Evolutionary conservation across 1,140 invertebrate genomes (phyloP).

Genomic region (Agraylea sexmaculata): DNA sequence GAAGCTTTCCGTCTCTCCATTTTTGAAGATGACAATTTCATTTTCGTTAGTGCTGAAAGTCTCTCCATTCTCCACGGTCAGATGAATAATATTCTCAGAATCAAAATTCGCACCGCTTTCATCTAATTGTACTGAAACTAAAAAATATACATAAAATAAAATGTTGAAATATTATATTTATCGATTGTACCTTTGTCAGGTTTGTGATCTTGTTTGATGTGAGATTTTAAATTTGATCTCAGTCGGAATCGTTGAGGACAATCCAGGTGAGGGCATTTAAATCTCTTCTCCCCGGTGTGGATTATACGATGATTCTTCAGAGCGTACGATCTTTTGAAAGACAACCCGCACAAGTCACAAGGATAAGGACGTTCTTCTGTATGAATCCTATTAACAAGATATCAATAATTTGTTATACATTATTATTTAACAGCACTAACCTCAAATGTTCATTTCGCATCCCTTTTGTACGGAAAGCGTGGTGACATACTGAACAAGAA

Average conservation of each 20-base stretch:
- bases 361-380: constrained; percentile 46
- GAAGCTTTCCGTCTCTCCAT: too few relatives aligned
- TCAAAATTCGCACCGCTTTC: too few relatives aligned
- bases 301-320: constrained; percentile 38
- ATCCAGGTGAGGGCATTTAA: constrained; percentile 24
- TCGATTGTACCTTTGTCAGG: not conserved
- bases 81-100: too few relatives aligned
- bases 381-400: constrained; percentile 29
- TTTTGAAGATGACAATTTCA: too few relatives aligned
- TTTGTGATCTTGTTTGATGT: constrained; percentile 7
- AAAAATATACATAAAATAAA: not conserved
- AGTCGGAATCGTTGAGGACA: constrained; percentile 25
- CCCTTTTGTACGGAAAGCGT: constrained; percentile 23
- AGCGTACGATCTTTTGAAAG: constrained; percentile 36
- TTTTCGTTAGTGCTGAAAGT: too few relatives aligned
- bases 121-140: too few relatives aligned
- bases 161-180: not conserved
- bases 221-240: constrained; percentile 10
- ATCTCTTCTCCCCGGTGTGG: constrained; percentile 22
- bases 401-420: constrained; percentile 4
- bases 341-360: constrained; percentile 42
- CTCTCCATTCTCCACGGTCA: too few relatives aligned
- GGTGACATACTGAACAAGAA: constrained; percentile 29
- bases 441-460: constrained; percentile 13
- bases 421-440: constrained; percentile 1